Conservation (phyloP, 2,888 invertebrate genomes). For the Argynnis bischoffii region DNA sequence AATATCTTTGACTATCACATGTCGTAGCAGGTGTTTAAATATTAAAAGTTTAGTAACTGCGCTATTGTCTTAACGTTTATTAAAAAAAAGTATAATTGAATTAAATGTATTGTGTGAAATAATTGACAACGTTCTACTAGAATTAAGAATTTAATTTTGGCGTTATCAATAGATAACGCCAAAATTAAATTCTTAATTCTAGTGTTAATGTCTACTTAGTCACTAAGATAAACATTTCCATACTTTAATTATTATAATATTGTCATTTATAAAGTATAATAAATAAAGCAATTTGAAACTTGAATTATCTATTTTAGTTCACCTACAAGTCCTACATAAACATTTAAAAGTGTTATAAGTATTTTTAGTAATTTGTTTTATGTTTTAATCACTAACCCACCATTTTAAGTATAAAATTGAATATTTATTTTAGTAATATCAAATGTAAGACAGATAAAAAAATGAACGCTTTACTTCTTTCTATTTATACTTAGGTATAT, state of each 20-base stretch:
- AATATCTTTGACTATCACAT: background rate
- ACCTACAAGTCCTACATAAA: background rate
- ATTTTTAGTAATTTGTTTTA: too few relatives aligned
- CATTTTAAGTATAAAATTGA: too few relatives aligned
- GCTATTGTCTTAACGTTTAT: constrained; percentile 6
- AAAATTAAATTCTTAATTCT: constrained; percentile 8
- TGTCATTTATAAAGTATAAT: constrained; percentile 33
- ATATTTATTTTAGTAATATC: too few relatives aligned
- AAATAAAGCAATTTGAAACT: constrained; percentile 32
- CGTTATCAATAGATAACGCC: too few relatives aligned
- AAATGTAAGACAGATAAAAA: too few relatives aligned
- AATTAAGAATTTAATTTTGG: too few relatives aligned
- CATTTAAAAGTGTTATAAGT: too few relatives aligned
- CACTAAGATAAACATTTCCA: constrained; percentile 40
- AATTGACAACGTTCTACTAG: too few relatives aligned
- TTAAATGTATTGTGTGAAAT: background rate
- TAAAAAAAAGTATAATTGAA: background rate
- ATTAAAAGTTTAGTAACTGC: background rate
- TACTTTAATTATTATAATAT: constrained; percentile 36
- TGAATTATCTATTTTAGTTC: constrained; percentile 1
- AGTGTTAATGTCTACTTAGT: constrained; percentile 20
- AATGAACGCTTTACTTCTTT: too few relatives aligned
- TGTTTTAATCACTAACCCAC: too few relatives aligned
- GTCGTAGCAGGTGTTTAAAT: constrained; percentile 10
- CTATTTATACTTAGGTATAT: too few relatives aligned